Percentiles rank a stretch among this genome's conserved stretches.
These are phyloP conservation scores for Strix uralensis DNA, from an alignment of 2,113 vertebrate species.

Conservation along the genomic window DNA sequence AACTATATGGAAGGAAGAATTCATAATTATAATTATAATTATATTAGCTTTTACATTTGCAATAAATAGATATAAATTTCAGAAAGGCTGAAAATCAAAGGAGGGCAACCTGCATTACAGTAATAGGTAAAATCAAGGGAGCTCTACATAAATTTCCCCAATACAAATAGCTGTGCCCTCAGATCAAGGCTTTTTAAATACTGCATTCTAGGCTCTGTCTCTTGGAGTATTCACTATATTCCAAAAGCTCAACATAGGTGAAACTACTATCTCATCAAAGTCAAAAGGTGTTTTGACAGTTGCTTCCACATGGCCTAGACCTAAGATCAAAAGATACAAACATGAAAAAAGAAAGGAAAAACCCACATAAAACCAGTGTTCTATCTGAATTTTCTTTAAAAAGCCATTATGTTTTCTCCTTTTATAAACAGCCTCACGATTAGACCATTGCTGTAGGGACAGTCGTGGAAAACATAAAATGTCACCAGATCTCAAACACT, in stretches of 20 bases:
- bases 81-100: not conserved
- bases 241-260: not conserved
- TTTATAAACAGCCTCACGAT: not conserved
- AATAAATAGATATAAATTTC: not conserved
- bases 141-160: not conserved
- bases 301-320: not conserved
- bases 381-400: not conserved
- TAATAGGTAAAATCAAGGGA: not conserved
- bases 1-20: not conserved
- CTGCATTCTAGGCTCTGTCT: not conserved
- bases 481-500: not conserved
- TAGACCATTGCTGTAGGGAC: not conserved
- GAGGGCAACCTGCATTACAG: not conserved
- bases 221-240: not conserved
- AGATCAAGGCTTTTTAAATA: not conserved
- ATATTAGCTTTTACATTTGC: not conserved
- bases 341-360: not conserved
- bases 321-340: not conserved
- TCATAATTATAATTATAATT: not conserved
- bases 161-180: not conserved
- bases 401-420: not conserved
- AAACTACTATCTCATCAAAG: not conserved
- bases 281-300: not conserved
- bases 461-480: fast-evolving
- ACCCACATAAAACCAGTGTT: not conserved